A percentile compares a stretch with the other conserved stretches of the same genome.
Evolutionary conservation across 2,797 vertebrate species (phyloP).

Genomic region (Lerista edwardsae): DNA sequence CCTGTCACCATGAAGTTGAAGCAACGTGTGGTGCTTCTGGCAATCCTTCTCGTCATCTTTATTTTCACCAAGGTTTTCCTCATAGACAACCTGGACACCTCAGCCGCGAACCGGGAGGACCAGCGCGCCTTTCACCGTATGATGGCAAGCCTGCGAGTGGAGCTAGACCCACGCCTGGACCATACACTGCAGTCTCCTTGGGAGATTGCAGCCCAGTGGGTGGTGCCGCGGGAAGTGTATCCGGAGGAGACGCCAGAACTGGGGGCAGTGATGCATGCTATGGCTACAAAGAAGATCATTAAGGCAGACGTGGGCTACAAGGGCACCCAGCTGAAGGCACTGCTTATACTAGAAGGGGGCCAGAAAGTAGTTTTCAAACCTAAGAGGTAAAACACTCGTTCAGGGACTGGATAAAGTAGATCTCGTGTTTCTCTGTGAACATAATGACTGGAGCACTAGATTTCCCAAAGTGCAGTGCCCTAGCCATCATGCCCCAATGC

Average conservation of each 20-base stretch:
- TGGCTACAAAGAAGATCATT: slow-evolving; percentile 87
- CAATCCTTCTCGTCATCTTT: slow-evolving; percentile 93
- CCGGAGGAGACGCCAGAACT: slow-evolving; percentile 96
- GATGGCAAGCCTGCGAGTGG: slow-evolving; percentile 87
- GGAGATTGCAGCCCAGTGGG: slow-evolving; percentile 98
- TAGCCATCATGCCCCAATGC: neutral
- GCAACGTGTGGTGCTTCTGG: slow-evolving; percentile 94
- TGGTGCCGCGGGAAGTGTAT: slow-evolving; percentile 95
- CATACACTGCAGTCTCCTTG: slow-evolving; percentile 96
- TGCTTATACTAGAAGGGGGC: slow-evolving; percentile 93
- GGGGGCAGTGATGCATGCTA: slow-evolving; percentile 90
- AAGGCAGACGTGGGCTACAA: slow-evolving; percentile 96
- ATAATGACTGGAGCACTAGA: neutral
- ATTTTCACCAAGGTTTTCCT: slow-evolving; percentile 98
- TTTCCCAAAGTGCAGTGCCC: neutral
- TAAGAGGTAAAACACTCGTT: slow-evolving; percentile 84
- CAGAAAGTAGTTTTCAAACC: slow-evolving; percentile 99
- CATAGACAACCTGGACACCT: slow-evolving; percentile 94
- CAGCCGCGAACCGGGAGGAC: slow-evolving; percentile 91
- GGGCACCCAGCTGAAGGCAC: slow-evolving; percentile 95
- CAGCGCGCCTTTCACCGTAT: slow-evolving; percentile 92
- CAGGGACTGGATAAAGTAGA: rapidly evolving
- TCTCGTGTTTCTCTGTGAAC: neutral
- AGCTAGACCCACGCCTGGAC: slow-evolving; percentile 87
- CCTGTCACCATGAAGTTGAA: slow-evolving; percentile 94